Conservation (phyloP, 1,140 invertebrate species). For the Drosophila insularis region DNA sequence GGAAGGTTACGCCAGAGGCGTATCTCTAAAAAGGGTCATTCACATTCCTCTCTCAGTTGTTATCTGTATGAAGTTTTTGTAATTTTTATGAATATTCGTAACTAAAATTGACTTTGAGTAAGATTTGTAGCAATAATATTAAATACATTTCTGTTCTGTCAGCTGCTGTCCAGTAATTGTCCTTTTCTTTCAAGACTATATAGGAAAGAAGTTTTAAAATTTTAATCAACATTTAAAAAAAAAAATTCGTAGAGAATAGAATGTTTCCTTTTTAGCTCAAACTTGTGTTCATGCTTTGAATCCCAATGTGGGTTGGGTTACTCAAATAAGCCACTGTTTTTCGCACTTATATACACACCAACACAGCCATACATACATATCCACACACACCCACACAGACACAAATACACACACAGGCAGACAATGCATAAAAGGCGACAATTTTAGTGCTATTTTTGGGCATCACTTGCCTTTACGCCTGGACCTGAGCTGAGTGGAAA, state of each 20-base stretch:
- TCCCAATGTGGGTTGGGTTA: background rate
- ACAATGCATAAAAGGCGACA: conserved; percentile 52
- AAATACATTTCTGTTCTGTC: too few relatives aligned
- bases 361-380: conserved; percentile 1
- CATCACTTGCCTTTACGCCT: conserved; percentile 45
- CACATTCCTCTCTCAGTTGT: too few relatives aligned
- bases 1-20: background rate
- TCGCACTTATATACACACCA: conserved; percentile 12
- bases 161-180: too few relatives aligned
- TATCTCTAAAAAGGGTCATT: background rate
- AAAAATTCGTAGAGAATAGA: too few relatives aligned
- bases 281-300: background rate
- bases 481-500: conserved; percentile 32
- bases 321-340: conserved; percentile 24
- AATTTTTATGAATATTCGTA: too few relatives aligned
- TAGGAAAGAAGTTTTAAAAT: too few relatives aligned
- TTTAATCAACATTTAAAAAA: too few relatives aligned
- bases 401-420: conserved; percentile 27
- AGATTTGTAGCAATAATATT: too few relatives aligned
- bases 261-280: background rate
- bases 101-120: too few relatives aligned
- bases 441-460: conserved; percentile 65
- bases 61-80: too few relatives aligned
- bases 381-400: conserved; percentile 22
- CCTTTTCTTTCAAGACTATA: too few relatives aligned